Evolutionary conservation across 2,113 vertebrate species (phyloP).

Genomic region (Cavia porcellus): DNA sequence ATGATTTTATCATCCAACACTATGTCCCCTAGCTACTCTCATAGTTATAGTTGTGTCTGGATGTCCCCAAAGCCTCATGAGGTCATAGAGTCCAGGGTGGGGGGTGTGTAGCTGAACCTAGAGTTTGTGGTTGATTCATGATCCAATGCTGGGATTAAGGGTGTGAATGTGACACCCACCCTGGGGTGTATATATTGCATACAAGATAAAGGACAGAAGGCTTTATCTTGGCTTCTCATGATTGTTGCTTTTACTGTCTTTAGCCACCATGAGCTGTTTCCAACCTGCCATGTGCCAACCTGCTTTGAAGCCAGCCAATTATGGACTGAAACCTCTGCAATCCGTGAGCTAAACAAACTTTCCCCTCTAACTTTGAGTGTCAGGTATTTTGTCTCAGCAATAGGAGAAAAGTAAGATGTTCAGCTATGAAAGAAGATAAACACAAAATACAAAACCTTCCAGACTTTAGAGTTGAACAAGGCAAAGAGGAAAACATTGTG

Average conservation of each 20-base stretch:
- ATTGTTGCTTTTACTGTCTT: not conserved
- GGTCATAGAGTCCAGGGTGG: too few relatives aligned
- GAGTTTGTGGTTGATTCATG: not conserved
- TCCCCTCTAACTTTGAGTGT: not conserved
- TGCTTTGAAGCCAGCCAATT: not conserved
- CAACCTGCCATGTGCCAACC: not conserved
- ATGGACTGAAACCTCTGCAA: not conserved
- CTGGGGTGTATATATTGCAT: not conserved
- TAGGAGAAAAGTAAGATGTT: not conserved
- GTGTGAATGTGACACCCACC: not conserved
- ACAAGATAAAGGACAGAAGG: not conserved
- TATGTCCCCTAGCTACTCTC: not conserved
- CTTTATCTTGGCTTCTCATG: not conserved
- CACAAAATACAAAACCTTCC: not conserved
- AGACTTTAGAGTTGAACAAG: not conserved
- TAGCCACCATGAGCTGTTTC: not conserved
- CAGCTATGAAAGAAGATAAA: not conserved
- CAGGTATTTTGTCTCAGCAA: not conserved
- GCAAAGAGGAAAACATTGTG: not conserved
- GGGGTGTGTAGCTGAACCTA: not conserved
- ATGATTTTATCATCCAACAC: not conserved
- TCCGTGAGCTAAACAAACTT: not conserved
- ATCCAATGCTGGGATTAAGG: not conserved
- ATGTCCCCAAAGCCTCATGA: too few relatives aligned
- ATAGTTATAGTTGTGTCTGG: too few relatives aligned